Evolutionary conservation across 2,888 invertebrate genomes (phyloP).

Genomic region (Drosophila hamatofila): DNA sequence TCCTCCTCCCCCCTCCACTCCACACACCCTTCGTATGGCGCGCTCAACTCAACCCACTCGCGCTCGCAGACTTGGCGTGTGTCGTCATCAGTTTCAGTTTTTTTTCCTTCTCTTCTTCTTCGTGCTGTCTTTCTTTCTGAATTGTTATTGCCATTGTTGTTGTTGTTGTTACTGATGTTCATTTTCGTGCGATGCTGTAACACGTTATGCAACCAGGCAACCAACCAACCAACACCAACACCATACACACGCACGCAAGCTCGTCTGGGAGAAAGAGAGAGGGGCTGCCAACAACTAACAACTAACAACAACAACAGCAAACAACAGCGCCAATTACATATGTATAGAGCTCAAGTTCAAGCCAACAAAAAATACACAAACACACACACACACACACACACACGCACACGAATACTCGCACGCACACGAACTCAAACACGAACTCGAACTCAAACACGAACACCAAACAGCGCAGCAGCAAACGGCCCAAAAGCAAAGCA

Average conservation of each 20-base stretch:
- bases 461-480: constrained; percentile 47
- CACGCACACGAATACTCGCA: constrained; percentile 26
- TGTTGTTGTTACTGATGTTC: constrained; percentile 46
- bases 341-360: constrained; percentile 79
- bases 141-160: constrained; percentile 35
- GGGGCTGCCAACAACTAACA: constrained; percentile 48
- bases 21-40: background rate
- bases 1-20: background rate
- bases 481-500: constrained; percentile 38
- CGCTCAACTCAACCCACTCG: constrained; percentile 35
- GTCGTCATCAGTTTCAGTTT: constrained; percentile 75
- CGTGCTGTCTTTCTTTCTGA: constrained; percentile 27
- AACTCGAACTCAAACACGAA: constrained; percentile 1
- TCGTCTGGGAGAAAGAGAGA: constrained; percentile 39
- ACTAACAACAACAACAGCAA: constrained; percentile 57
- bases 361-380: constrained; percentile 61
- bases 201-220: constrained; percentile 81
- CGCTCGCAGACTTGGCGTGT: constrained; percentile 51
- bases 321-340: constrained; percentile 68
- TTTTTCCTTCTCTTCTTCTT: constrained; percentile 19
- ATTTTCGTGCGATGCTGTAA: constrained; percentile 83
- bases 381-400: constrained; percentile 3
- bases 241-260: constrained; percentile 48
- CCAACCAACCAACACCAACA: constrained; percentile 67
- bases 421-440: background rate